A percentile compares a stretch with the other conserved stretches of the same genome.
Conservation (phyloP, 1,140 invertebrate species). For the Polypedilum vanderplanki region DNA sequence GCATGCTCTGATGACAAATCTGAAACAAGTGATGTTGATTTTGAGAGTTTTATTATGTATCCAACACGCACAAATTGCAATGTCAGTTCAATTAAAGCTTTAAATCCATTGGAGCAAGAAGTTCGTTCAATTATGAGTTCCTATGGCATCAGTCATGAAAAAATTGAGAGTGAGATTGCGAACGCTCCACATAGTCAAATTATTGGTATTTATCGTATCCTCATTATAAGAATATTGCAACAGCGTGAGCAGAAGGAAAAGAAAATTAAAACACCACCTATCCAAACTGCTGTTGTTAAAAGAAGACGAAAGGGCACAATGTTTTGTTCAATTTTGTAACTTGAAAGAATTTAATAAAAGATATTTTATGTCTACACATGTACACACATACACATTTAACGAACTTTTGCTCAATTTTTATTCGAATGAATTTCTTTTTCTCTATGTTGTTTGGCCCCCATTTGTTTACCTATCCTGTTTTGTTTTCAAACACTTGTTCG, state of each 20-base stretch:
- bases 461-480: too few relatives aligned
- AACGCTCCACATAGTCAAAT: conserved; percentile 45
- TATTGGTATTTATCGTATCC: conserved; percentile 46
- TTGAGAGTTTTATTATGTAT: conserved; percentile 44
- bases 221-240: conserved; percentile 45
- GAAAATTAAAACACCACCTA: too few relatives aligned
- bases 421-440: too few relatives aligned
- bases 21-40: conserved; percentile 44
- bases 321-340: too few relatives aligned
- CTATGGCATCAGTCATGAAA: conserved; percentile 43
- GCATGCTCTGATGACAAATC: conserved; percentile 38
- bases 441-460: too few relatives aligned
- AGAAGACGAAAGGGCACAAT: too few relatives aligned
- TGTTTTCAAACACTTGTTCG: too few relatives aligned
- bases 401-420: too few relatives aligned
- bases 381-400: too few relatives aligned
- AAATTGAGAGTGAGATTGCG: conserved; percentile 41
- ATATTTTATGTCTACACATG: too few relatives aligned
- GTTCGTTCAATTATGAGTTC: conserved; percentile 43
- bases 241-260: conserved; percentile 31
- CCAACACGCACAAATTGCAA: conserved; percentile 44
- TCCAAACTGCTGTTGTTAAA: too few relatives aligned
- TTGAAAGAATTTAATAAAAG: too few relatives aligned
- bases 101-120: conserved; percentile 44
- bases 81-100: conserved; percentile 33